Conservation (phyloP, 2,113 vertebrate species). For the Tragulus kanchil region DNA sequence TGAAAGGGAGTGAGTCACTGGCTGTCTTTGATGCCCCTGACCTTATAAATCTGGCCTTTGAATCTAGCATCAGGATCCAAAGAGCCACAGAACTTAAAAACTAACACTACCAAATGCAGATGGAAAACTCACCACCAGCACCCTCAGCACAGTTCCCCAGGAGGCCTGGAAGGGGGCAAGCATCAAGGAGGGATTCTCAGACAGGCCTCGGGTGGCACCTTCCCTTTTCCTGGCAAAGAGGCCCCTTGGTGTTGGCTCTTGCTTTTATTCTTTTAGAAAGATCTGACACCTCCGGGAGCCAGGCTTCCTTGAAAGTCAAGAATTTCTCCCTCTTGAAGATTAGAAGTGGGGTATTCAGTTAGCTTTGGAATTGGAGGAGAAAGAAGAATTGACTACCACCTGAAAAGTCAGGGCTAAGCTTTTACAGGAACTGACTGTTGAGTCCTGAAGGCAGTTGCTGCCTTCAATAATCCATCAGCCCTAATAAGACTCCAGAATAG, state of each 20-base stretch:
- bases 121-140: not conserved
- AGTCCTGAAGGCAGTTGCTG: slow-evolving; percentile 69
- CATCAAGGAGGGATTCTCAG: not conserved
- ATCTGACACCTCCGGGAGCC: slow-evolving; percentile 66
- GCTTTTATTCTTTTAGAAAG: slow-evolving; percentile 4
- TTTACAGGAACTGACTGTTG: slow-evolving; percentile 60
- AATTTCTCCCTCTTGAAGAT: slow-evolving; percentile 72
- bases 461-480: slow-evolving; percentile 81
- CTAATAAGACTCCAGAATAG: slow-evolving; percentile 80
- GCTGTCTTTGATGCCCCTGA: slow-evolving; percentile 65
- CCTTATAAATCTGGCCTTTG: slow-evolving; percentile 73
- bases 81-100: slow-evolving; percentile 51
- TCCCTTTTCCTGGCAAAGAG: not conserved
- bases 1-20: slow-evolving; percentile 79
- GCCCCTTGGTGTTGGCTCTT: not conserved
- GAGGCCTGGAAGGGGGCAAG: not conserved
- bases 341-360: slow-evolving; percentile 60
- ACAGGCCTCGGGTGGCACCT: not conserved
- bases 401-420: slow-evolving; percentile 81
- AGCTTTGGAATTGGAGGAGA: slow-evolving; percentile 78
- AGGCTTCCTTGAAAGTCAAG: slow-evolving; percentile 75
- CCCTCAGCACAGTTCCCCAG: not conserved
- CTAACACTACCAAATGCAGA: not conserved
- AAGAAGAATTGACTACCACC: slow-evolving; percentile 79
- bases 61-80: slow-evolving; percentile 66